These are phyloP conservation scores for Apodemus sylvaticus DNA, from an alignment of 2,113 vertebrate genomes.

Conservation along the genomic window DNA sequence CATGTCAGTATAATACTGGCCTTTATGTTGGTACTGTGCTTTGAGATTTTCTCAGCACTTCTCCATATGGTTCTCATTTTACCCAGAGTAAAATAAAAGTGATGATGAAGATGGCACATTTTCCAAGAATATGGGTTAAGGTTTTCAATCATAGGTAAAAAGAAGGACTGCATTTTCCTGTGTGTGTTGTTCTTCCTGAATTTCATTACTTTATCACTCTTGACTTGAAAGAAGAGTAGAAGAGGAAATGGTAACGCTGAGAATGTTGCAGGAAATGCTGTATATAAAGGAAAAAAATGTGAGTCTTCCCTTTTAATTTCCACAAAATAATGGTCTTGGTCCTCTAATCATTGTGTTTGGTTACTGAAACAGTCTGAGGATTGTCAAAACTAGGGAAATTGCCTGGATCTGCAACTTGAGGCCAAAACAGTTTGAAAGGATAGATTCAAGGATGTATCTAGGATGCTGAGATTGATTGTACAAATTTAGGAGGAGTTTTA, in stretches of 20 bases:
- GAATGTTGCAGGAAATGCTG: slow-evolving; percentile 57
- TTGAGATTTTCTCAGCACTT: slow-evolving; percentile 62
- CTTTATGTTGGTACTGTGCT: neutral
- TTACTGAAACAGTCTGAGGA: slow-evolving; percentile 50
- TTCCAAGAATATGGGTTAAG: slow-evolving; percentile 50
- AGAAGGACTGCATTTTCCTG: slow-evolving; percentile 54
- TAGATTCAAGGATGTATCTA: slow-evolving; percentile 47
- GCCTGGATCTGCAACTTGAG: slow-evolving; percentile 55
- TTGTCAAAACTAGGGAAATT: slow-evolving; percentile 62
- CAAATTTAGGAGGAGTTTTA: slow-evolving; percentile 67
- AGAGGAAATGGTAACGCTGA: slow-evolving; percentile 68
- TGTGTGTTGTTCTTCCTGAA: slow-evolving; percentile 70
- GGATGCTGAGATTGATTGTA: slow-evolving; percentile 52
- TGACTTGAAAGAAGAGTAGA: slow-evolving; percentile 70
- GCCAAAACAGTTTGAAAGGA: slow-evolving; percentile 61
- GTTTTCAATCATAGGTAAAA: slow-evolving; percentile 68
- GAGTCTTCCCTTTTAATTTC: slow-evolving; percentile 62
- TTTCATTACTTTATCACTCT: slow-evolving; percentile 75
- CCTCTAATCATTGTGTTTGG: slow-evolving; percentile 56
- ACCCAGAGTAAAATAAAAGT: slow-evolving; percentile 41
- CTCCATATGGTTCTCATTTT: slow-evolving; percentile 57
- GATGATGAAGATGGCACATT: slow-evolving; percentile 66
- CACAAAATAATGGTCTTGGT: slow-evolving; percentile 66
- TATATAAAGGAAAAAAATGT: slow-evolving; percentile 66
- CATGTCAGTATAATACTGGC: neutral